phyloP scores from a whole-genome alignment of 2,888 invertebrate genomes.

The Sussaba pulchella region DNA sequence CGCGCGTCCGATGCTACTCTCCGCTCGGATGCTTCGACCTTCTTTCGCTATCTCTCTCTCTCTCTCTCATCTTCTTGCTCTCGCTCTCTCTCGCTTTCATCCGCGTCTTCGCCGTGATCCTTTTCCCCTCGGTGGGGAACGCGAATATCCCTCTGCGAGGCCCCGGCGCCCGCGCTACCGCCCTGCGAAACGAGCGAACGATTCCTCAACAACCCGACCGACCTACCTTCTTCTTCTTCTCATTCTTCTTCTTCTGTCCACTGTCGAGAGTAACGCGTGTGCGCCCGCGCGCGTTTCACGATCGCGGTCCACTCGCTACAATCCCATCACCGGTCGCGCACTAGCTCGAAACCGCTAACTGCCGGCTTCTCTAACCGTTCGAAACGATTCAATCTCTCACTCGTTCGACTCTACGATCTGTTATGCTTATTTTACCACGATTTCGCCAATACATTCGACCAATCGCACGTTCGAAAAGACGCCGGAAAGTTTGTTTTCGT shows the following conservation, averaged over 20 bases:
- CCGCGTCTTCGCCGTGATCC: not conserved
- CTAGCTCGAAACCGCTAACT: conserved; percentile 47
- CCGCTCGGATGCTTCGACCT: conserved; percentile 26
- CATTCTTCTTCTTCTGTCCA: conserved; percentile 27
- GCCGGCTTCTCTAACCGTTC: conserved; percentile 55
- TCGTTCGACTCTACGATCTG: conserved; percentile 38
- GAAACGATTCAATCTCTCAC: conserved; percentile 64
- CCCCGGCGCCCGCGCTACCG: not conserved
- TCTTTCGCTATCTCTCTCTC: conserved; percentile 26
- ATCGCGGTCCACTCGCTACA: conserved; percentile 9
- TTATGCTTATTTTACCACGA: conserved; percentile 35
- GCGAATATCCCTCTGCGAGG: conserved; percentile 16
- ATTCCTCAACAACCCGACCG: conserved; percentile 28
- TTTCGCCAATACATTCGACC: conserved; percentile 29
- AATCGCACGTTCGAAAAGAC: not conserved
- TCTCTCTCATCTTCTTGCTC: conserved; percentile 1
- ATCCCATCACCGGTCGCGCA: not conserved
- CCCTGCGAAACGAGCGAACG: conserved; percentile 3
- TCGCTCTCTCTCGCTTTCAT: conserved; percentile 7
- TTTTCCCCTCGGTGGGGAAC: not conserved
- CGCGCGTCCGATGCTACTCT: conserved; percentile 9
- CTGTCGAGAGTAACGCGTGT: conserved; percentile 25
- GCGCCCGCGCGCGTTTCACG: conserved; percentile 12
- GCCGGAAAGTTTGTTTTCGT: not conserved
- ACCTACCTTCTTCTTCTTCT: too few relatives aligned